These are phyloP conservation scores for Microcebus griseorufus DNA, from an alignment of 2,113 vertebrate genomes.

Conservation along the genomic window DNA sequence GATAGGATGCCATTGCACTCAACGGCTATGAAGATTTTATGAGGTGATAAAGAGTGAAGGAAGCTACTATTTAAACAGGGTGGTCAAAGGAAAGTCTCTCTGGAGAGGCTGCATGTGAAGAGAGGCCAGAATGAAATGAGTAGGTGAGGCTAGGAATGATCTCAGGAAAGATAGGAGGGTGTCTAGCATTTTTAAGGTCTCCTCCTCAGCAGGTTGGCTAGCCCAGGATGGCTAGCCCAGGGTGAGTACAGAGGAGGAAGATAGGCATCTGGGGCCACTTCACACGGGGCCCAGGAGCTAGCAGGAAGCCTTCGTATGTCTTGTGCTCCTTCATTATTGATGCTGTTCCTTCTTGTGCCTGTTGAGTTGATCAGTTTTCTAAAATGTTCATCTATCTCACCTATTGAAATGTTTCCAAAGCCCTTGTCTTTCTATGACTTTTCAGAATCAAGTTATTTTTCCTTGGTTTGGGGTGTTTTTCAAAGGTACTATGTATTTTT, in stretches of 20 bases:
- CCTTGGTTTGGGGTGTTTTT: not conserved
- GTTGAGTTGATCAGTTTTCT: not conserved
- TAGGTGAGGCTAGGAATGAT: not conserved
- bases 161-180: not conserved
- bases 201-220: not conserved
- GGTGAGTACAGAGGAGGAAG: not conserved
- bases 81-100: not conserved
- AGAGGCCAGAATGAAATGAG: not conserved
- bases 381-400: not conserved
- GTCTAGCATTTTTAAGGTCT: not conserved
- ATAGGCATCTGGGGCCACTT: too few species aligned
- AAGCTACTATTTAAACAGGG: not conserved
- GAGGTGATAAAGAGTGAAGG: not conserved
- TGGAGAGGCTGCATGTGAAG: not conserved
- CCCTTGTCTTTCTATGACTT: not conserved
- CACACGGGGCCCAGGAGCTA: not conserved
- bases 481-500: not conserved
- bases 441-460: not conserved
- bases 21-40: not conserved
- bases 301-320: fast-evolving
- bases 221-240: not conserved
- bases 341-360: not conserved
- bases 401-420: not conserved
- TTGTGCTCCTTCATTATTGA: too few species aligned
- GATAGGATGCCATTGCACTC: too few species aligned